Evolutionary conservation across 2,797 vertebrate genomes (phyloP).

Genomic region (Hippopotamyrus pictus): DNA sequence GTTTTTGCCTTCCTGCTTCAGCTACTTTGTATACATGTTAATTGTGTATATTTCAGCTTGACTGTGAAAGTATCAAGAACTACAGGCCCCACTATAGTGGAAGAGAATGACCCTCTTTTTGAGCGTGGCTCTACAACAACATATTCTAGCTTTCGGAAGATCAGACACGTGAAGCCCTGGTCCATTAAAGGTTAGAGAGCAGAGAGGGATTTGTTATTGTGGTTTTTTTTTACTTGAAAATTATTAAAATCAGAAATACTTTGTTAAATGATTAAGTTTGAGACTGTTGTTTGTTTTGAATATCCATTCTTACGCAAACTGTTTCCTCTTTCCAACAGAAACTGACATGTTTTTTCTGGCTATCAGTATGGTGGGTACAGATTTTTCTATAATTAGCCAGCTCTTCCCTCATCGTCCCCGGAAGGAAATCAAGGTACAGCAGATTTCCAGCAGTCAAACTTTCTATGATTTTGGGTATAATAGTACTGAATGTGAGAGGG

Average conservation of each 20-base stretch:
- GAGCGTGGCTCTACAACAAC: constrained; percentile 93
- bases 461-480: neutral
- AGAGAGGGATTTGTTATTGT: neutral
- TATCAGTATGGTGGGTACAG: constrained; percentile 95
- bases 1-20: neutral
- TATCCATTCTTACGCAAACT: neutral
- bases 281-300: neutral
- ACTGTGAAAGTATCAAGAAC: constrained; percentile 85
- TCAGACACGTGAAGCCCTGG: constrained; percentile 81
- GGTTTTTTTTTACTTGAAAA: neutral
- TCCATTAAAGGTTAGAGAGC: constrained; percentile 76
- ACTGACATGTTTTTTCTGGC: constrained; percentile 97
- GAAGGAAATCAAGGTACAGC: constrained; percentile 85
- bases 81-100: constrained; percentile 77
- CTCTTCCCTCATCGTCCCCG: constrained; percentile 89
- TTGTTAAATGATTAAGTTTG: neutral
- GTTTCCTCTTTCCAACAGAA: constrained; percentile 59
- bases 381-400: constrained; percentile 92
- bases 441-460: neutral
- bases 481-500: neutral
- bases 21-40: neutral
- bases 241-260: neutral
- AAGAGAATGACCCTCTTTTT: constrained; percentile 88
- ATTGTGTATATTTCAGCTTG: constrained; percentile 65
- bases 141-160: constrained; percentile 90